Evolutionary conservation across 2,888 invertebrate genomes (phyloP), one percentile per base, ranked within the genome.

Genomic region (Meandrusa payeni): DNA sequence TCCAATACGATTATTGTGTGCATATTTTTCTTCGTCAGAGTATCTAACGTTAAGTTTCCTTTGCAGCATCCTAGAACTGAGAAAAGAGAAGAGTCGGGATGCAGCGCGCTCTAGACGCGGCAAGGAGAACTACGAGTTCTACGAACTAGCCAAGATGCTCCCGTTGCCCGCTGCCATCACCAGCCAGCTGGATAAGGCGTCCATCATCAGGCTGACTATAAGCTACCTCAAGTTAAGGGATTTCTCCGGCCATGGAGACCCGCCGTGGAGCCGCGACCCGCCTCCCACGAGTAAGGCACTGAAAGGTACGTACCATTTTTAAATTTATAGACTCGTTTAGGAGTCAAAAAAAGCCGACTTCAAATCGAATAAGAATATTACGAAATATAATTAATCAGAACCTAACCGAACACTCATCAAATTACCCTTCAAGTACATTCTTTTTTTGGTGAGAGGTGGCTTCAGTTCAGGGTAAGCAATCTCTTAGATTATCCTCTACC

Each of bases 71-170:
- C 91, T 97, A 81, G 97, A 97, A 82, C 89, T 97, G 48, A 91
- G 97, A 54, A 97, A 97, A 88, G 97, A 97, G 81, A 97, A 97
- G 78, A 96, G 96, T 56, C 88, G 97, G 62, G 97, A 97, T 76
- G 97, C 97, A 27, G 97, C 97, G 3, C 89, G 97, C 50, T 96
- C 96, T 5, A 89, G 97, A 38, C 91, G 97, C 23, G 97, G 97
- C 48, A 97, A 97, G 69, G 98, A 98, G 79, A 98, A 98, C 88
- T 96, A 94, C 76, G 97, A 98, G 89, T 98, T 97, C 88, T 97
- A 97, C 83, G 97, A 97, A 89, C 89, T 98, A 74, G 97, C 97
- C 51, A 97, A 95, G 90, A 97, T 95, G 97, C 90, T 95, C 79
- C 97, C 95, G 15, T 90, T 94, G 55, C 96, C 94, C 10, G 94